A percentile compares a stretch with the other conserved stretches of the same genome.
Conservation (phyloP, 1,140 invertebrate species). For the Sitophilus oryzae region DNA sequence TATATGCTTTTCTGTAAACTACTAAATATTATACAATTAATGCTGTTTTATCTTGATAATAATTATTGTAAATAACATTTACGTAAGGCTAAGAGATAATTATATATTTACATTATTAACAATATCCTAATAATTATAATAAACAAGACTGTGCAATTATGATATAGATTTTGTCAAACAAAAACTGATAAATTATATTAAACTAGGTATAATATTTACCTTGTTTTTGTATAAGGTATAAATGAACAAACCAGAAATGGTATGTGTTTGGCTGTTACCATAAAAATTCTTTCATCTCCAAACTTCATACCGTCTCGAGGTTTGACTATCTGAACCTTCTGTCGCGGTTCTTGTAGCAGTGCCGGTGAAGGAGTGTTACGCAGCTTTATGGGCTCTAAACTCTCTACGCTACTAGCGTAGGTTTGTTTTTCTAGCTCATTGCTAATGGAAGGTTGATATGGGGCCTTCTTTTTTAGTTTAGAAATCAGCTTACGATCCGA, state of each 20-base stretch:
- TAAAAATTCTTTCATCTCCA: conserved; percentile 69
- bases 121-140: no score
- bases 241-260: conserved; percentile 79
- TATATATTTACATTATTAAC: no score
- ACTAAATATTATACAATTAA: no score
- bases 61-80: no score
- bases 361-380: conserved; percentile 43
- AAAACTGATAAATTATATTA: no score
- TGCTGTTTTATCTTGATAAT: no score
- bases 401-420: conserved; percentile 69
- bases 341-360: conserved; percentile 45
- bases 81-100: no score
- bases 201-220: conserved; percentile 49
- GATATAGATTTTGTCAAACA: no score
- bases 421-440: conserved; percentile 43
- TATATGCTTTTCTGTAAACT: no score
- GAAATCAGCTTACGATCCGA: conserved; percentile 8
- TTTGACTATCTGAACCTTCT: conserved; percentile 54
- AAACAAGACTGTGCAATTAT: no score
- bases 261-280: conserved; percentile 63
- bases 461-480: conserved; percentile 45
- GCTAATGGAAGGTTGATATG: conserved; percentile 47
- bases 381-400: conserved; percentile 48
- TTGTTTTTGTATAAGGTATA: conserved; percentile 70
- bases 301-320: conserved; percentile 59